Base-by-base conservation (phyloP, 2,888 invertebrate genomes). In the Gasteruption jaculator region DNA sequence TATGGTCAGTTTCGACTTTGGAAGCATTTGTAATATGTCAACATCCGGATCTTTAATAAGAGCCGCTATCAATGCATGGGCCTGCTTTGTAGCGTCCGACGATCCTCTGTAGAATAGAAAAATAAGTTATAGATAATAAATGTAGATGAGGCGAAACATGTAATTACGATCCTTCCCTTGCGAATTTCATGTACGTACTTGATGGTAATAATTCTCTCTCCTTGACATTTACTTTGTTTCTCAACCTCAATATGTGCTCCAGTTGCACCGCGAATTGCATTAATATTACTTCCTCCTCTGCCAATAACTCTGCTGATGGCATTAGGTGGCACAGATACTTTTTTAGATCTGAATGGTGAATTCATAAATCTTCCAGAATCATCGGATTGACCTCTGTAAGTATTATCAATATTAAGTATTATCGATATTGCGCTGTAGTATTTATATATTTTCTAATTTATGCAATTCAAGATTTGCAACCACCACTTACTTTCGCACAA, bases 231-330 rank as follows among this genome's bases (percentile, higher is more conserved):
- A 67, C 86, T 86, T 74, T 95, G 94, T 72, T 97, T 97, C 72
- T 97, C 97, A 18, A 97, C 93, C 73, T 97, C 95, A 65, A 99
- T 97, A 68, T 95, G 92, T 4, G 97, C 97, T 45, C 95, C 94
- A 20, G 97, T 96, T 38, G 92, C 89, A 42, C 91, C 91, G 44
- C 97, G 80, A 66, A 99, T 96, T 8, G 96, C 93, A 74, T 99
- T 99, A 62, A 99, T 96, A 73, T 97, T 97, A 74, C 88, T 90
- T 34, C 97, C 97, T 20, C 91, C 94, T 58, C 97, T 84, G 0
- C 97, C 97, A 63, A 99, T 99, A 37, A 99, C 95, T 40, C 97
- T 81, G 45, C 95, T 94, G 48, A 97, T 96, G 31, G 94, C 95
- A 70, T 88, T 88, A 16, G 92, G 83, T 38, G 94, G 92, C 45